Percentiles rank a stretch among this genome's conserved stretches.
Evolutionary conservation across 1,140 invertebrate species (phyloP).

Genomic region (Platyscapa corneri): DNA sequence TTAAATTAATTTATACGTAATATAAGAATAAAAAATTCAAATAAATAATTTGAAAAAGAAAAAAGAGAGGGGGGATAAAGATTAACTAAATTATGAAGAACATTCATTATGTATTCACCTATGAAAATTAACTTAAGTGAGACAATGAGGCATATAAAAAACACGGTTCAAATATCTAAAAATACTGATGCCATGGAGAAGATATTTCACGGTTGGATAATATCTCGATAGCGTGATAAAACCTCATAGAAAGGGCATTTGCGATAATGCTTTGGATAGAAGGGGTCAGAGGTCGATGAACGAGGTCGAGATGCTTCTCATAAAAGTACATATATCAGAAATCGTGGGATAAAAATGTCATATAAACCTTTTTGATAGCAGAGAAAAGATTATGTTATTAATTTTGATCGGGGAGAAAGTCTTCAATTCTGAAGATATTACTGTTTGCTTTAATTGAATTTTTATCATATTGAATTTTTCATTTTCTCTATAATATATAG

Average conservation of each 20-base stretch:
- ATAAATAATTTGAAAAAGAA: too few species aligned
- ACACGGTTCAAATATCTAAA: not conserved
- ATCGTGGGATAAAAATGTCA: not conserved
- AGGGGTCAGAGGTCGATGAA: constrained; percentile 26
- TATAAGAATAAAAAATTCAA: too few species aligned
- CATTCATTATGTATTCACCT: not conserved
- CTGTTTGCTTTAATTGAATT: too few species aligned
- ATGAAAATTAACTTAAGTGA: not conserved
- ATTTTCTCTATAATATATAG: too few species aligned
- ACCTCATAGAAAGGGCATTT: not conserved
- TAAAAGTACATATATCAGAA: not conserved
- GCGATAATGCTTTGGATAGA: not conserved
- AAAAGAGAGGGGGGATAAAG: too few species aligned
- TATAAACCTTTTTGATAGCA: too few species aligned
- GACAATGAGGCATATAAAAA: not conserved
- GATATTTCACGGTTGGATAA: not conserved
- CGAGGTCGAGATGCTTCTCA: not conserved
- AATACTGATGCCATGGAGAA: not conserved
- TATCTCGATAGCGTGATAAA: constrained; percentile 33
- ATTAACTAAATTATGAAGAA: not conserved
- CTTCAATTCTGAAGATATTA: too few species aligned
- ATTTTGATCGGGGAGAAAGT: too few species aligned
- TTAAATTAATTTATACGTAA: too few species aligned
- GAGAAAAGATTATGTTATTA: too few species aligned
- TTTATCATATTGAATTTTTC: too few species aligned